Percentiles rank a stretch among this genome's conserved stretches.
Conservation (phyloP, 2,888 invertebrate species). For the Plagiodera versicolora region DNA sequence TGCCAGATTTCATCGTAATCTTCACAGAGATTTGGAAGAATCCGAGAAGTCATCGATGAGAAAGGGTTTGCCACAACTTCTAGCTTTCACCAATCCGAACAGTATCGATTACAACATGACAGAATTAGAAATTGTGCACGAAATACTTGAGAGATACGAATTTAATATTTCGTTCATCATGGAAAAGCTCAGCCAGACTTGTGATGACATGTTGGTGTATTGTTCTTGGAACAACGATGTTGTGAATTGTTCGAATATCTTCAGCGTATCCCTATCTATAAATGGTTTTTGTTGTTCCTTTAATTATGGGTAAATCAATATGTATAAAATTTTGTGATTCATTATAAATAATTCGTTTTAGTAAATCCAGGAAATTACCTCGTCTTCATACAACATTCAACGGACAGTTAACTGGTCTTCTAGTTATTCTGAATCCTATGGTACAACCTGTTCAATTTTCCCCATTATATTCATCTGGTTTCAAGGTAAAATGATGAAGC, state of each 20-base stretch:
- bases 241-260: constrained; percentile 42
- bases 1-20: not conserved
- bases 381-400: constrained; percentile 34
- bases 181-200: constrained; percentile 41
- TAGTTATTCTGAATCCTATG: constrained; percentile 42
- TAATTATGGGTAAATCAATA: constrained; percentile 39
- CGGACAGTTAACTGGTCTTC: constrained; percentile 44
- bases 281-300: constrained; percentile 53
- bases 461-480: constrained; percentile 34
- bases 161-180: constrained; percentile 35
- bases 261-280: constrained; percentile 41
- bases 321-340: too few relatives aligned
- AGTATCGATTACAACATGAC: constrained; percentile 30
- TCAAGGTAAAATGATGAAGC: constrained; percentile 34
- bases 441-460: constrained; percentile 34
- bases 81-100: constrained; percentile 37
- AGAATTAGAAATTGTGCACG: constrained; percentile 38
- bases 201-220: constrained; percentile 45
- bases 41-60: constrained; percentile 33
- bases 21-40: constrained; percentile 37
- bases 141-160: constrained; percentile 41
- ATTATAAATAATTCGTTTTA: not conserved
- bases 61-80: constrained; percentile 39
- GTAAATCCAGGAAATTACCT: not conserved
- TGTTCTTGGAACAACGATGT: constrained; percentile 47